Evolutionary conservation across 2,113 vertebrate species (phyloP).

Genomic region (Cryptomyrus ogoouensis): DNA sequence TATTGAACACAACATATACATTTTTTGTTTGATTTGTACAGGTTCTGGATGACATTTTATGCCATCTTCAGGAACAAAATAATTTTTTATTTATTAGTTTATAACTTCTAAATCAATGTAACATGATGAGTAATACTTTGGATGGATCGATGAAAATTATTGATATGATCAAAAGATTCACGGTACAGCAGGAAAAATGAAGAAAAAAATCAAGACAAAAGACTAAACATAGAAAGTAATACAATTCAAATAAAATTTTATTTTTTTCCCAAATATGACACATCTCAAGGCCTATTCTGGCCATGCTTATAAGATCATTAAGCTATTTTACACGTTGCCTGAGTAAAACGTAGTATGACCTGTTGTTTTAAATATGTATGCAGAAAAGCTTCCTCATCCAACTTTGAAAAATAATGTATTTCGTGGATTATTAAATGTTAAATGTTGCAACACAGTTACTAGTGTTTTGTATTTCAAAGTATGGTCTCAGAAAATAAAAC

Average conservation of each 20-base stretch:
- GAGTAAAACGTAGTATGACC: conserved; percentile 9
- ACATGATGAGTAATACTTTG: not conserved
- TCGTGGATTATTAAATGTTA: conserved; percentile 37
- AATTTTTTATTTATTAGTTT: conserved; percentile 43
- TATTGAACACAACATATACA: conserved; percentile 86
- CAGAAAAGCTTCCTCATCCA: not conserved
- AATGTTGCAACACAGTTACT: conserved; percentile 8
- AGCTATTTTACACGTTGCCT: conserved; percentile 8
- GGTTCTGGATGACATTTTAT: conserved; percentile 80
- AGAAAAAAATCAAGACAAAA: conserved; percentile 58
- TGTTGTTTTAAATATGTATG: conserved; percentile 8
- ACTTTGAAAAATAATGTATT: conserved; percentile 17
- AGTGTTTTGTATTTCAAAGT: conserved; percentile 3
- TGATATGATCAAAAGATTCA: conserved; percentile 21
- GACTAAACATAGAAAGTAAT: conserved; percentile 49
- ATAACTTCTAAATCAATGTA: not conserved
- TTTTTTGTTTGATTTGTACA: conserved; percentile 71
- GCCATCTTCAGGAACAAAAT: conserved; percentile 67
- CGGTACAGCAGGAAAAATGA: conserved; percentile 33
- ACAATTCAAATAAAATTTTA: not conserved
- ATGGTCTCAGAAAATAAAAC: conserved; percentile 19
- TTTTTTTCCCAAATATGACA: not conserved
- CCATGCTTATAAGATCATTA: not conserved
- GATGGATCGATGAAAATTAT: not conserved
- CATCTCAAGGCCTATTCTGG: not conserved